Percentiles rank a stretch among this genome's conserved stretches.
Conservation (phyloP, 1,140 invertebrate genomes). For the Limonius californicus region DNA sequence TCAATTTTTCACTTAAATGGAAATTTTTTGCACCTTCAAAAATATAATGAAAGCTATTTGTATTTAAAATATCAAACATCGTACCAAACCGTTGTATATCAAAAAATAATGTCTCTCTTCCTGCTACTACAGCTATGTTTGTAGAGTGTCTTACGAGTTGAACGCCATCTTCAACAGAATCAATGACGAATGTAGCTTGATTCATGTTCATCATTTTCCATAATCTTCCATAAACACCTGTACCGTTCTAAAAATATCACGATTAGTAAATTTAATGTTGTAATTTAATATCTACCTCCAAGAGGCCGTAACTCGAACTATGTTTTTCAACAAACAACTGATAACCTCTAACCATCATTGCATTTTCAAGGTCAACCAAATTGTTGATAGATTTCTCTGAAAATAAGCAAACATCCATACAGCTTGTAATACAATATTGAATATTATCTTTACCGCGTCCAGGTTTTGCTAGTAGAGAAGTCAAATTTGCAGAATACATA, state of each 20-base stretch:
- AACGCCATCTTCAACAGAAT: conserved; percentile 64
- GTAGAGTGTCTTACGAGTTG: conserved; percentile 52
- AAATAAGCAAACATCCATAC: no score
- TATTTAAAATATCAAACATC: background rate
- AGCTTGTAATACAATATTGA: background rate
- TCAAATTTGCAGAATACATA: conserved; percentile 69
- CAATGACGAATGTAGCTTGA: conserved; percentile 50
- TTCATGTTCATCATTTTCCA: conserved; percentile 60
- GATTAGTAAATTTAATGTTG: background rate
- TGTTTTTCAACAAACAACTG: conserved; percentile 63
- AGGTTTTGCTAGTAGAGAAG: conserved; percentile 63
- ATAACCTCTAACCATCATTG: conserved; percentile 58
- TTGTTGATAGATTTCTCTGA: conserved; percentile 61
- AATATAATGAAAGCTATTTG: conserved; percentile 13
- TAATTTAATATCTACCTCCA: conserved; percentile 52
- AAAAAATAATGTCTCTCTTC: conserved; percentile 65
- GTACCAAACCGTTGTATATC: conserved; percentile 65
- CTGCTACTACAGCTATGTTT: conserved; percentile 60
- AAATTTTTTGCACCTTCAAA: conserved; percentile 60
- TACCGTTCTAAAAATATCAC: conserved; percentile 58
- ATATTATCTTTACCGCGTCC: conserved; percentile 46
- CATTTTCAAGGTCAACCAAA: conserved; percentile 56
- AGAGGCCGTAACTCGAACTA: conserved; percentile 61
- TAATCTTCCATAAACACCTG: conserved; percentile 62
- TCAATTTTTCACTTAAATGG: conserved; percentile 67